These are phyloP conservation scores for Galagoides demidoff DNA, from an alignment of 2,797 vertebrate species.

Conservation along the genomic window DNA sequence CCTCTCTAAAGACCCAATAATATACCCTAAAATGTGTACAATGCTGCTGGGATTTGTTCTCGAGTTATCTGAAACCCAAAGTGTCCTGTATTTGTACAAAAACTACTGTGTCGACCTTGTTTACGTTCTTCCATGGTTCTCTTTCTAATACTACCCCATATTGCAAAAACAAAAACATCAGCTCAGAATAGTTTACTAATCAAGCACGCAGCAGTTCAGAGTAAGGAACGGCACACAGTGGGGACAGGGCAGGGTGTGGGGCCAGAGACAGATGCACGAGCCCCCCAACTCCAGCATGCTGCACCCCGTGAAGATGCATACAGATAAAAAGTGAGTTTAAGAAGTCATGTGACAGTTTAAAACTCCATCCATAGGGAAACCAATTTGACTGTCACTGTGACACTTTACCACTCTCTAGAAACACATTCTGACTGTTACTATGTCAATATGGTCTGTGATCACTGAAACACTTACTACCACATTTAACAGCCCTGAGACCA, in stretches of 20 bases:
- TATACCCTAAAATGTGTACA: not conserved
- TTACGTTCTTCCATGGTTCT: not conserved
- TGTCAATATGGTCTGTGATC: accelerated
- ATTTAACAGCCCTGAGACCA: accelerated
- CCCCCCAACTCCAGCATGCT: not conserved
- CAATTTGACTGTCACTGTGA: accelerated
- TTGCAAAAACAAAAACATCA: not conserved
- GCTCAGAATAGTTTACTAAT: not conserved
- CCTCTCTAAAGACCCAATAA: not conserved
- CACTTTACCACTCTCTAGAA: not conserved
- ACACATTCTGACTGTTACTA: not conserved
- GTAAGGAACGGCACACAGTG: too few species aligned
- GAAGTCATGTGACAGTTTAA: not conserved
- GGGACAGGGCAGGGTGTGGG: accelerated
- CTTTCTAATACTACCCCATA: not conserved
- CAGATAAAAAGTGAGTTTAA: not conserved
- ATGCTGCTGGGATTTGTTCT: not conserved
- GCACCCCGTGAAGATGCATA: not conserved
- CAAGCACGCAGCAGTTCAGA: not conserved
- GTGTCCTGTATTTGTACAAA: not conserved
- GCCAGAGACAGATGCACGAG: not conserved
- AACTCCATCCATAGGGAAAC: not conserved
- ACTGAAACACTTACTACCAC: accelerated
- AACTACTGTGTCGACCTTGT: not conserved
- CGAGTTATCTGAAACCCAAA: not conserved